Conservation (phyloP, 2,797 vertebrate species). For the Chelmon rostratus region DNA sequence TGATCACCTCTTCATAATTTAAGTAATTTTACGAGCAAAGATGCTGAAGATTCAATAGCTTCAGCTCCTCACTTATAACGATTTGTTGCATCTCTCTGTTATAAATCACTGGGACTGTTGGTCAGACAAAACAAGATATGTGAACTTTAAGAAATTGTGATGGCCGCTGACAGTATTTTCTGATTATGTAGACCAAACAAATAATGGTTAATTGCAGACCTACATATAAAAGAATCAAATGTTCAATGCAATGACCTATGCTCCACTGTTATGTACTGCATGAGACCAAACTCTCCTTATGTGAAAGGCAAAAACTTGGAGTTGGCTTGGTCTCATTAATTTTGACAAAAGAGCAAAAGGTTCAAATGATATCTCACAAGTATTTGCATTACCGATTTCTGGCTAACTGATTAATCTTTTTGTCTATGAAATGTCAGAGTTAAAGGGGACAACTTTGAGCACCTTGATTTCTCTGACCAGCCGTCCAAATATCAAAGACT, state of each 20-base stretch:
- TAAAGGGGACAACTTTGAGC: not conserved
- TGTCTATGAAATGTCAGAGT: not conserved
- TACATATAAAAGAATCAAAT: not conserved
- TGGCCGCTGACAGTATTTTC: no score
- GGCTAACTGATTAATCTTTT: not conserved
- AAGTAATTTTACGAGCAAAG: no score
- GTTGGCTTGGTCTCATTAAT: not conserved
- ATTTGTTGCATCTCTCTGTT: not conserved
- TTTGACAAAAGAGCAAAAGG: not conserved
- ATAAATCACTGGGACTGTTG: no score
- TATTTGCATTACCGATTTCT: not conserved
- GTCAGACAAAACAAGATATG: no score
- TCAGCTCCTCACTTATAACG: no score
- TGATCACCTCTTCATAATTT: not conserved
- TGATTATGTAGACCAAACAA: not conserved
- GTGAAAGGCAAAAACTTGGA: not conserved
- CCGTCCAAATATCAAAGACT: not conserved
- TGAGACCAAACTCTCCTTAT: not conserved
- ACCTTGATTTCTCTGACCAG: not conserved
- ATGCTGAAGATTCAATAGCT: no score
- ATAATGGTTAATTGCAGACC: no score
- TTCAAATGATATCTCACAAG: not conserved
- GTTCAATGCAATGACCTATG: no score
- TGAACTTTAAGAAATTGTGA: no score
- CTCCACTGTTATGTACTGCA: not conserved